A percentile compares a stretch with the other conserved stretches of the same genome.
Conservation (phyloP, 2,888 invertebrate species). For the Steinernema hermaphroditum region DNA sequence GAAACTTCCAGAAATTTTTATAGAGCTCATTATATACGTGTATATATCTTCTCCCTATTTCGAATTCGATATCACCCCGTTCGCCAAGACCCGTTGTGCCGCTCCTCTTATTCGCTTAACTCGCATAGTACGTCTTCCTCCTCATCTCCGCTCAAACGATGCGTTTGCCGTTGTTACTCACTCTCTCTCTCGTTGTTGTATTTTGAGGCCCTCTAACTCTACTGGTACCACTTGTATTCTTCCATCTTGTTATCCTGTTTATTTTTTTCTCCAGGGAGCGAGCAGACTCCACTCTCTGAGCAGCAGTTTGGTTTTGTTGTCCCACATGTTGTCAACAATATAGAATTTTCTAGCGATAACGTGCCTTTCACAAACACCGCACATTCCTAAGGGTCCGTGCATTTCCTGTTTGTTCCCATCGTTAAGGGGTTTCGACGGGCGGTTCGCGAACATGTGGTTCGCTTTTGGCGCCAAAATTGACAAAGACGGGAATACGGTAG, state of each 20-base stretch:
- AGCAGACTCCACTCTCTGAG: not conserved
- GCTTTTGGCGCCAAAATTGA: constrained; percentile 16
- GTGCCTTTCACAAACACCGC: not conserved
- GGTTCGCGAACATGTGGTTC: constrained; percentile 3
- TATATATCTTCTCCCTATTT: constrained; percentile 6
- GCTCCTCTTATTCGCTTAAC: constrained; percentile 13
- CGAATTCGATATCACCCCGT: not conserved
- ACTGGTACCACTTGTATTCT: not conserved
- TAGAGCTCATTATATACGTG: constrained; percentile 23
- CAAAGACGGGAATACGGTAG: not conserved
- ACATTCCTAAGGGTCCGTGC: not conserved
- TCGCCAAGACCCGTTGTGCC: constrained; percentile 7
- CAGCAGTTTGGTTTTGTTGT: constrained; percentile 2
- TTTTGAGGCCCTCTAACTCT: not conserved
- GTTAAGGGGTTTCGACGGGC: not conserved
- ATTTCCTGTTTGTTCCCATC: constrained; percentile 3
- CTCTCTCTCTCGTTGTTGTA: not conserved
- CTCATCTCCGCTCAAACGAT: not conserved
- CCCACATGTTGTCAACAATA: constrained; percentile 1
- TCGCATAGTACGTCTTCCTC: not conserved
- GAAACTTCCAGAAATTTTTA: not conserved
- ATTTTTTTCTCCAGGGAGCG: not conserved
- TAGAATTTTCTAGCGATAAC: constrained; percentile 6
- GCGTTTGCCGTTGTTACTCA: constrained; percentile 18
- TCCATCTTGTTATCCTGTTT: not conserved